A percentile compares a stretch with the other conserved stretches of the same genome.
phyloP scores from a whole-genome alignment of 2,888 invertebrate species.

The Blastobasis adustella region DNA sequence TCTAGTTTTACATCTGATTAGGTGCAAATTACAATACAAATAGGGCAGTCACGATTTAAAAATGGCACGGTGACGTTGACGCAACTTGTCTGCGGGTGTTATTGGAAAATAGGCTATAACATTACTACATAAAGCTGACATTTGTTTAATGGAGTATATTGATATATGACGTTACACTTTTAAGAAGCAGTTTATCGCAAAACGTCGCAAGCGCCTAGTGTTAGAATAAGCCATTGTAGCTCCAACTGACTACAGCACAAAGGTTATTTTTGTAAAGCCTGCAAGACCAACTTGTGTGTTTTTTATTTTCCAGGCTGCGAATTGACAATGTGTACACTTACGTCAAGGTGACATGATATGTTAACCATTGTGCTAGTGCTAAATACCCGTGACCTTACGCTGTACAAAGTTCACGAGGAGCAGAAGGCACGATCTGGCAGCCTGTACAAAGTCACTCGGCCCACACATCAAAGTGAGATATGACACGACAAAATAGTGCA shows the following conservation, averaged over 20 bases:
- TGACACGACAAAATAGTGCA: conserved; percentile 23
- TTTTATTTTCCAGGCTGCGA: conserved; percentile 13
- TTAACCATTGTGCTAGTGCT: conserved; percentile 69
- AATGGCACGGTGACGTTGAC: conserved; percentile 15
- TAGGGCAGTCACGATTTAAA: conserved; percentile 61
- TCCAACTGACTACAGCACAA: conserved; percentile 26
- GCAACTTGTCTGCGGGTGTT: conserved; percentile 10
- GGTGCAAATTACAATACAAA: conserved; percentile 72
- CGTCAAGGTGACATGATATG: conserved; percentile 71
- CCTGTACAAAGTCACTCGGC: conserved; percentile 3
- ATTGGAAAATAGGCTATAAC: conserved; percentile 14
- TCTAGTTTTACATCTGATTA: conserved; percentile 71
- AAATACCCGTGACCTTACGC: conserved; percentile 68
- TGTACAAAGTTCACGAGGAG: conserved; percentile 67
- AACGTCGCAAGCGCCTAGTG: conserved; percentile 24
- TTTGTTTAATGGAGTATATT: too few species aligned
- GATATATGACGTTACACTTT: background rate
- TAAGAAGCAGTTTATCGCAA: conserved; percentile 16
- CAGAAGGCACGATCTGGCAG: conserved; percentile 44
- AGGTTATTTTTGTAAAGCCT: conserved; percentile 24
- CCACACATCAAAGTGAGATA: conserved; percentile 16
- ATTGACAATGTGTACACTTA: conserved; percentile 51
- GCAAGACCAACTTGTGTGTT: conserved; percentile 20
- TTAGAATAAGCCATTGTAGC: conserved; percentile 22
- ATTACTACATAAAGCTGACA: background rate